A percentile compares a stretch with the other conserved stretches of the same genome.
phyloP scores from a whole-genome alignment of 2,797 vertebrate species.

The Luscinia luscinia region DNA sequence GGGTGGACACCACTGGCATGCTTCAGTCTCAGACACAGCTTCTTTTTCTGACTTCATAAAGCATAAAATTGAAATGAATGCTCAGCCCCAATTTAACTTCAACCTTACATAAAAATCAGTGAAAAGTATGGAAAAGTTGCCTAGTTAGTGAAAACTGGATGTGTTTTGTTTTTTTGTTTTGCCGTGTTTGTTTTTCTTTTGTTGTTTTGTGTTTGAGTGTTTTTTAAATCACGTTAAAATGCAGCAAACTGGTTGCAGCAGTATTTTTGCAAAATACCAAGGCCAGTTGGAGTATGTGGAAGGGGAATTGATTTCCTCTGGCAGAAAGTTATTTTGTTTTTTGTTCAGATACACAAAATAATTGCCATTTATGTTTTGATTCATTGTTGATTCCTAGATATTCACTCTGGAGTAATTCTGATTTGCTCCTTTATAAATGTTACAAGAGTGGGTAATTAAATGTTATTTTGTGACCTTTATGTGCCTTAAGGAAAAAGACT shows the following conservation, averaged over 20 bases:
- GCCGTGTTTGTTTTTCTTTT: neutral
- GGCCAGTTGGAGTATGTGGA: constrained; percentile 15
- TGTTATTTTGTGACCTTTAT: constrained; percentile 69
- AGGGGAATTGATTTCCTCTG: constrained; percentile 48
- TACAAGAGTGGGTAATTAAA: constrained; percentile 51
- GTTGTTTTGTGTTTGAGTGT: neutral
- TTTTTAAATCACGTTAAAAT: neutral
- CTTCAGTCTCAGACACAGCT: neutral
- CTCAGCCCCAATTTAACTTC: neutral
- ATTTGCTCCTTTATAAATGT: constrained; percentile 43
- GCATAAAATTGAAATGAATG: neutral
- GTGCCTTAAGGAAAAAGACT: constrained; percentile 53
- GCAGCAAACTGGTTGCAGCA: neutral
- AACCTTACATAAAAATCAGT: neutral
- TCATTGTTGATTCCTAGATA: constrained; percentile 41
- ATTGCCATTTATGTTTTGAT: constrained; percentile 47
- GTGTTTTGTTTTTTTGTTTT: neutral
- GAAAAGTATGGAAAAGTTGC: neutral
- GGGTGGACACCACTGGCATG: neutral
- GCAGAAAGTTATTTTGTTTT: neutral
- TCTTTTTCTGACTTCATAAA: neutral
- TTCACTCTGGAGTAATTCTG: constrained; percentile 44
- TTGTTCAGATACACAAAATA: constrained; percentile 30
- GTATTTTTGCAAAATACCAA: constrained; percentile 36
- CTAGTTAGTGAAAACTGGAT: neutral